Conservation (phyloP, 2,888 invertebrate species). For the Apamea epomidion region DNA sequence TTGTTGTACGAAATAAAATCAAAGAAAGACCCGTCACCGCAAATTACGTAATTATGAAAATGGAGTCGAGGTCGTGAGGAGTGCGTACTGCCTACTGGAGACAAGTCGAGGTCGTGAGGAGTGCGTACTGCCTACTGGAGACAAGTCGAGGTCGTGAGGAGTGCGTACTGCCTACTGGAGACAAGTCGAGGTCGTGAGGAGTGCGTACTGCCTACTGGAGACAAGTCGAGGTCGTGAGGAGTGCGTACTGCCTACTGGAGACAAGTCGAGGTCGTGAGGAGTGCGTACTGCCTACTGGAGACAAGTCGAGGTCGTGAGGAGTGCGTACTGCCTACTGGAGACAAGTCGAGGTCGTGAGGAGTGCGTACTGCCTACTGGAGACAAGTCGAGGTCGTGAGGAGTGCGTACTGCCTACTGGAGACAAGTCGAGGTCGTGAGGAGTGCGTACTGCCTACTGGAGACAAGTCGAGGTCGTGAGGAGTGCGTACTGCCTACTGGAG, state of each 20-base stretch:
- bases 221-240: too few species aligned
- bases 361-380: background rate
- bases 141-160: too few species aligned
- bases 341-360: too few species aligned
- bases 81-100: background rate
- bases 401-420: background rate
- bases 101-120: too few species aligned
- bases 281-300: background rate
- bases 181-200: too few species aligned
- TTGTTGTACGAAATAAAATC: constrained; percentile 35
- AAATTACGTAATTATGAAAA: constrained; percentile 42
- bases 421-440: too few species aligned
- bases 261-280: too few species aligned
- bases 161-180: background rate
- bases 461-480: too few species aligned
- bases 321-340: background rate
- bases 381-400: too few species aligned
- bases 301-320: too few species aligned
- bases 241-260: background rate
- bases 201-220: background rate
- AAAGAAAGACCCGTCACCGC: constrained; percentile 39
- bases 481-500: background rate
- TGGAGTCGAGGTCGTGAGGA: constrained; percentile 21
- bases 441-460: background rate
- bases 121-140: background rate